Base-by-base conservation (phyloP, 2,797 vertebrate species). In the Sphenopsis melanotis region DNA sequence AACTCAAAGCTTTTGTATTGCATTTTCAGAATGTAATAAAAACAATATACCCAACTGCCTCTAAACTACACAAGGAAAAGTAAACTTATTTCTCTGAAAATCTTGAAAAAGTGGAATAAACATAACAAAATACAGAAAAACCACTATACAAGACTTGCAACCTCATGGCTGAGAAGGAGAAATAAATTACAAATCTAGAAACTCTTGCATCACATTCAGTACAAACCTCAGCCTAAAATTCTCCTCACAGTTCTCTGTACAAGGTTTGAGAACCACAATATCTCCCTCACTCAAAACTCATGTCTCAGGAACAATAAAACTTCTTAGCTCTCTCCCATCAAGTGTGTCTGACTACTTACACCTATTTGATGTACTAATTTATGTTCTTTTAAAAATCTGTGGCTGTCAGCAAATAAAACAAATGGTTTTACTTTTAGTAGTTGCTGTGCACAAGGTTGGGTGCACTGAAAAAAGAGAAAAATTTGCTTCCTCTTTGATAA, bases 41-140 rank as follows among this genome's bases (percentile, higher is more conserved):
- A 61, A 0, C 9, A 46, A 68, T 68, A 57, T 4, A 2, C 0
- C 8, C 2, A 84, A 15, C 2, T 1, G 11, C 10, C 23, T 56
- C 74, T 69, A 32, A 77, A 63, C 2, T 2, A 50, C 34, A 77
- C 10, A 79, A 44, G 17, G 8, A 53, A 53, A 50, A 77, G 26
- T 39, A 65, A 32, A 80, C 14, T 56, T 71, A 65, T 36, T 88
- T 91, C 8, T 59, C 46, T 17, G 20, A 70, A 83, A 91, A 83
- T 23, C 20, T 26, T 66, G 52, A 89, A 68, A 70, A 94, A 74
- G 3, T 41, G 13, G 20, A 90, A 83, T 68, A 52, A 76, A 74
- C 8, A 2, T 19, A 78, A 66, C 17, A 85, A 74, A 92, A 56
- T 17, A 46, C 26, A 53, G 20, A 64, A 87, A 66, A 39, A 30